Percentiles rank a stretch among this genome's conserved stretches.
Evolutionary conservation across 2,113 vertebrate genomes (phyloP).

Genomic region (Larimichthys polyactis): DNA sequence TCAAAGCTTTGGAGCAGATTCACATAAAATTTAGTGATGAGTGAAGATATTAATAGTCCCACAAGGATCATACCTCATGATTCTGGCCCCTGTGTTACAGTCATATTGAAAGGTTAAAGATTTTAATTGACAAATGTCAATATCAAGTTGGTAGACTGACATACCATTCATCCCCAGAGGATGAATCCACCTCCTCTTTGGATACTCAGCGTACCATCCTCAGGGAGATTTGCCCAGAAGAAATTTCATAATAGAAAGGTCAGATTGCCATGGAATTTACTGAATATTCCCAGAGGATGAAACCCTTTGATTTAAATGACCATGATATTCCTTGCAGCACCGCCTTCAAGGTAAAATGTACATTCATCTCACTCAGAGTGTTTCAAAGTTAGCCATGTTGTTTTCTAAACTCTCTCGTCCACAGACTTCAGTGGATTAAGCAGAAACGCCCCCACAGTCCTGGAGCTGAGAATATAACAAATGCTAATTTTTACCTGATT

Average conservation of each 20-base stretch:
- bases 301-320: neutral
- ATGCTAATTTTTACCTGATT: no score
- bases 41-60: neutral
- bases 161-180: conserved; percentile 14
- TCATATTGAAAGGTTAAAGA: conserved; percentile 14
- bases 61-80: neutral
- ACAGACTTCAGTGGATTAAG: no score
- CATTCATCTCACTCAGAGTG: no score
- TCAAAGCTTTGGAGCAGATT: conserved; percentile 1
- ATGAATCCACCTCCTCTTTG: neutral
- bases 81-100: neutral
- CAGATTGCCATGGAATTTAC: neutral
- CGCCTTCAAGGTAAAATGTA: neutral
- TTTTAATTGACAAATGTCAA: conserved; percentile 6
- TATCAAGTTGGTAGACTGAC: conserved; percentile 13
- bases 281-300: neutral
- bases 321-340: neutral
- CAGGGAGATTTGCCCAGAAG: neutral
- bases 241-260: neutral
- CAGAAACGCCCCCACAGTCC: no score
- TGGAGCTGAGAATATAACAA: no score
- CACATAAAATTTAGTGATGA: neutral
- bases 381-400: no score
- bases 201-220: neutral
- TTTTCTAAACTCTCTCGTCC: no score